Evolutionary conservation across 2,113 vertebrate genomes (phyloP), one percentile per base, ranked within the genome.

Genomic region (Rhea pennata): DNA sequence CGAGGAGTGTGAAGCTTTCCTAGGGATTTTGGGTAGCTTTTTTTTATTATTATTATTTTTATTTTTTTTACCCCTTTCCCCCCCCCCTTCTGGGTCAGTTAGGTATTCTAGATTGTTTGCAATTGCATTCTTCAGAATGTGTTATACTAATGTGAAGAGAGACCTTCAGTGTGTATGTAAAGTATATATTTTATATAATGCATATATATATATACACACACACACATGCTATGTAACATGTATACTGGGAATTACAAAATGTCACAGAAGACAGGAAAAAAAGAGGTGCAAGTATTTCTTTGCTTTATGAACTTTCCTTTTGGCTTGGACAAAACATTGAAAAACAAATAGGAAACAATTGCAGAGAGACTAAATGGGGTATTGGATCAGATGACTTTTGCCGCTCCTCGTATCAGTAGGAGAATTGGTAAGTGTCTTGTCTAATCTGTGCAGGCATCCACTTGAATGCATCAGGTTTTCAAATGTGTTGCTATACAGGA

Each of bases 151-250:
- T 50, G 58, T n/a, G 48, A 40, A 71, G 79, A 77, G 14, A 44
- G 29, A 59, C 24, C 71, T 97, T 40, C 66, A 90, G 95, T 86
- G 84, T 94, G 86, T 95, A 92, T 87, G 84, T 80, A 86, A 88
- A 95, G 62, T 90, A 90, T 94, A 94, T 97, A 94, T 95, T 92
- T 95, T 95, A 92, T 95, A 93, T 90, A 92, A 92, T 58, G 81
- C 23, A 10, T 50, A 65, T 84, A 89, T 50, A 95, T 36, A 36
- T 36, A 36, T 36, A 36, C 6, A 36, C 6, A 36, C 3, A 94
- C 73, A 92, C 89, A 95, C 62, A 53, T 70, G 69, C 75, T 84
- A 46, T 82, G 81, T 93, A 84, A 95, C 64, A 33, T 64, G 51
- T 84, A 74, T 66, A 77, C 93, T 75, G 82, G 67, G 67, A 90